These are phyloP conservation scores for Philereme transversata DNA, from an alignment of 2,888 invertebrate genomes.

Conservation along the genomic window DNA sequence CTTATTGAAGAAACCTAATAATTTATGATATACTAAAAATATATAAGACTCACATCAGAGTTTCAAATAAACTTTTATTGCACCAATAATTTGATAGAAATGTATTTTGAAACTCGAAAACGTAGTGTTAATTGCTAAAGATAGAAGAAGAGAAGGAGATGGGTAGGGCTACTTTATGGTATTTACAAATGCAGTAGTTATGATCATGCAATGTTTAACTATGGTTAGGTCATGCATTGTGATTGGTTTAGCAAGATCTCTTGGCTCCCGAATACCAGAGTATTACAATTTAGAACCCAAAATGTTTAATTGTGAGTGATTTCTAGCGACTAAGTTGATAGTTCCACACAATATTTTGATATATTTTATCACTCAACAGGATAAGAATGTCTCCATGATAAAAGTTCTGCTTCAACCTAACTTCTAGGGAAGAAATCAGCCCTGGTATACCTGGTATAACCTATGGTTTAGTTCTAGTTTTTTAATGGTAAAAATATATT, in stretches of 20 bases:
- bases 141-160: slow-evolving; percentile 64
- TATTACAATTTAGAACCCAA: not conserved
- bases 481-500: too few relatives aligned
- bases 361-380: too few relatives aligned
- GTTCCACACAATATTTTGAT: not conserved
- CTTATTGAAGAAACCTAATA: too few relatives aligned
- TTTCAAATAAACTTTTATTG: too few relatives aligned
- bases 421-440: too few relatives aligned
- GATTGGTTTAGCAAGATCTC: slow-evolving; percentile 68
- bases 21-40: too few relatives aligned
- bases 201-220: slow-evolving; percentile 71
- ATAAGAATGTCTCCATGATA: too few relatives aligned
- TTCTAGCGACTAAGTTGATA: not conserved
- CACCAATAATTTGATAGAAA: too few relatives aligned
- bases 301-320: not conserved
- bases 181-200: slow-evolving; percentile 51
- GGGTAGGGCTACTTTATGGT: slow-evolving; percentile 67
- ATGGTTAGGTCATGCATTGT: slow-evolving; percentile 68
- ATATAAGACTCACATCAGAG: too few relatives aligned
- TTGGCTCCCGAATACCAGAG: slow-evolving; percentile 26
- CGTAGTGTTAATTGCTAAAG: slow-evolving; percentile 35
- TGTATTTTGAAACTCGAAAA: not conserved
- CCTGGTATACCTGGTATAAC: too few relatives aligned
- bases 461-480: too few relatives aligned
- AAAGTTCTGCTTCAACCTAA: too few relatives aligned